phyloP scores from a whole-genome alignment of 2,113 vertebrate genomes.

The Megaleporinus macrocephalus region DNA sequence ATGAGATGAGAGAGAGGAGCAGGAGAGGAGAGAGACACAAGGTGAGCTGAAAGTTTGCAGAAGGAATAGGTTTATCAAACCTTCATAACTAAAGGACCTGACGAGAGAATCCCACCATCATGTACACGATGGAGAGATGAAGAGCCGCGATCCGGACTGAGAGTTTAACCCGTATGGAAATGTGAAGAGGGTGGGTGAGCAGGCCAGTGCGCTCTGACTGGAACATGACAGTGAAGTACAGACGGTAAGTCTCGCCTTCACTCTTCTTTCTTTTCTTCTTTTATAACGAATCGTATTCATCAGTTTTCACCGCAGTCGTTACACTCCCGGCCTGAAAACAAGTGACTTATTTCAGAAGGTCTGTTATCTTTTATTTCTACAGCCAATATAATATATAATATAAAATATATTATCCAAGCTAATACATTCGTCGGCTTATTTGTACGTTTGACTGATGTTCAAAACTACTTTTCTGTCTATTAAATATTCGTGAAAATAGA shows the following conservation, averaged over 20 bases:
- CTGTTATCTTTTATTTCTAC: no score
- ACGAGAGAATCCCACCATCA: background rate
- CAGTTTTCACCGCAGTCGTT: background rate
- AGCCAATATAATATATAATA: no score
- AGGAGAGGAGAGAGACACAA: constrained; percentile 25
- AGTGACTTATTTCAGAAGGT: no score
- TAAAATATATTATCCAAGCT: no score
- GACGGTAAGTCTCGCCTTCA: constrained; percentile 1
- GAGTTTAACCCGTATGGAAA: background rate
- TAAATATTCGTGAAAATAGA: no score
- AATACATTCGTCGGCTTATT: no score
- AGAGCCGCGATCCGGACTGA: background rate
- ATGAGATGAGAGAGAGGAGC: constrained; percentile 38
- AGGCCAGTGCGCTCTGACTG: background rate
- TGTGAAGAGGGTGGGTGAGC: background rate
- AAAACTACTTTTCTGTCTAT: no score
- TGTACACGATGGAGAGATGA: background rate
- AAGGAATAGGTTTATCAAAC: background rate
- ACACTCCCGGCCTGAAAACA: no score
- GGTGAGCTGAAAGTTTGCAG: constrained; percentile 25
- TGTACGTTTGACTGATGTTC: no score
- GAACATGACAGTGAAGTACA: background rate
- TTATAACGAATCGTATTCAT: background rate
- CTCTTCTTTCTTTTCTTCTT: background rate
- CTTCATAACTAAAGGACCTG: background rate